Evolutionary conservation across 2,797 vertebrate species (phyloP), one percentile per base, ranked within the genome.

Genomic region (Sparidentex hasta): DNA sequence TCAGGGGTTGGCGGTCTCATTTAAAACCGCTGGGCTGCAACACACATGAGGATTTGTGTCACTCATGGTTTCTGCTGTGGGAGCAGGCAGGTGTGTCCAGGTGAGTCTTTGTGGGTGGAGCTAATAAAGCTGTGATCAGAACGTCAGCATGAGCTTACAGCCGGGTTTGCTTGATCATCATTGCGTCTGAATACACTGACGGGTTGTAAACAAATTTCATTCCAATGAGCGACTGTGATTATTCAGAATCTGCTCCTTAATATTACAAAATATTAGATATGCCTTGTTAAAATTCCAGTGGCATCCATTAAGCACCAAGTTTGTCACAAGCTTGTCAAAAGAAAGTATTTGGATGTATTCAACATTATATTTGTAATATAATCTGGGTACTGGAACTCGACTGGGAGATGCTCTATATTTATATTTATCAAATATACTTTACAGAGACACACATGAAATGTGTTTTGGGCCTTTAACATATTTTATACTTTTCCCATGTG

Each of bases 241-340:
- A 57, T 56, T 69, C 8, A 12, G 59, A 27, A 2, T 61, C 11
- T 21, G 29, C 62, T 54, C 27, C 23, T 17, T 18, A 50, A 69
- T 13, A 56, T 52, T 29, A 51, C 54, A 84, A 57, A 46, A 62
- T n/a, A 70, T 59, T 3, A 46, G 21, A n/a, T 29, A 7, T 25
- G 4, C 44, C 14, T 66, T 25, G 11, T 56, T 71, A 33, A 4
- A 70, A 65, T 74, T 84, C 67, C 65, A 81, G 58, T 78, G 18
- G 62, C 57, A 23, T 81, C 63, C 57, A 59, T 68, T 64, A 48
- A 84, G 41, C 50, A 72, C 11, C 57, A 65, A 68, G 47, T 55
- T 8, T 57, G 46, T 46, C 23, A 14, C 6, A 64, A 61, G 7
- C 58, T 69, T 55, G 16, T 47, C 46, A n/a, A 20, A 21, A 21